Evolutionary conservation across 1,140 invertebrate species (phyloP).

Genomic region (Hetaerina americana): DNA sequence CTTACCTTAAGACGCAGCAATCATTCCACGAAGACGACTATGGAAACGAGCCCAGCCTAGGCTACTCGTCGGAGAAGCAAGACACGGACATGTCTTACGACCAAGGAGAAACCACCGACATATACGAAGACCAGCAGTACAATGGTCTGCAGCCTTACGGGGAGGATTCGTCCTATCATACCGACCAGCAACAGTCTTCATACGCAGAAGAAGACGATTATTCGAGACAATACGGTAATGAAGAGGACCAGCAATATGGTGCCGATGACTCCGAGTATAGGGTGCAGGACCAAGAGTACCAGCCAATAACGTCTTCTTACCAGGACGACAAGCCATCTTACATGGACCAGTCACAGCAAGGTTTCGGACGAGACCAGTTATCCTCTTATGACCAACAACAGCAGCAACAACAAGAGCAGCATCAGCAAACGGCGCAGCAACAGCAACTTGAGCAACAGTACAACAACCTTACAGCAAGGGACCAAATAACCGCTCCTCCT

Average conservation of each 20-base stretch:
- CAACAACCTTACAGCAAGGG: neutral
- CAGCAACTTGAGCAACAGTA: slow-evolving; percentile 6
- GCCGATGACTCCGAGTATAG: neutral
- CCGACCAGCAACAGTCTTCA: neutral
- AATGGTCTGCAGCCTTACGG: neutral
- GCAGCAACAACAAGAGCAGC: slow-evolving; percentile 22
- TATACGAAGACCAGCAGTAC: neutral
- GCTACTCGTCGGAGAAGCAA: neutral
- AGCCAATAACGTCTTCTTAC: slow-evolving; percentile 20
- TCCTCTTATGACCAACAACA: slow-evolving; percentile 24
- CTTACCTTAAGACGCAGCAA: neutral
- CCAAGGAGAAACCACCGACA: neutral
- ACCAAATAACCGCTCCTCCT: neutral
- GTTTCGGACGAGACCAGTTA: slow-evolving; percentile 14
- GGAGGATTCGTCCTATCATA: neutral
- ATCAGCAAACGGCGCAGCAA: slow-evolving; percentile 24
- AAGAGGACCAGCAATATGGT: neutral
- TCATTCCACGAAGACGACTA: neutral
- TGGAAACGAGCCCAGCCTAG: neutral
- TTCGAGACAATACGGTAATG: neutral
- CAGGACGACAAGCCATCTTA: slow-evolving; percentile 24
- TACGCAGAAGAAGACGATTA: neutral
- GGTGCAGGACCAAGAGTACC: slow-evolving; percentile 22
- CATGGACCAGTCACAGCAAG: slow-evolving; percentile 17
- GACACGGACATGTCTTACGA: neutral